Base-by-base conservation (phyloP, 2,113 vertebrate genomes). In the Otolemur garnettii region DNA sequence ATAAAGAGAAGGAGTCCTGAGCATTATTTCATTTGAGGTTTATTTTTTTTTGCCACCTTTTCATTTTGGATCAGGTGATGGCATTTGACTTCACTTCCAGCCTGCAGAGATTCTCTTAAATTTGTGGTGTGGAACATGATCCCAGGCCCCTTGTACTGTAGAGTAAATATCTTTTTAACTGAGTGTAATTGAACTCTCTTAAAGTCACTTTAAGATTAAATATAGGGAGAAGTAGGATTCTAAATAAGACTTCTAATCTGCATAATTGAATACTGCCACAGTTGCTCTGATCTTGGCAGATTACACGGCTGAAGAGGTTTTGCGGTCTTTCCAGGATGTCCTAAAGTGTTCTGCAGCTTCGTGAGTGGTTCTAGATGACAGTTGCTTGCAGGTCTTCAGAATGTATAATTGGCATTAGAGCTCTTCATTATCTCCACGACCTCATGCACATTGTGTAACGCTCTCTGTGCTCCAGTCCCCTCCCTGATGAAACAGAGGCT, bases 241-340 rank as follows among this genome's bases (percentile, higher is more conserved):
- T 83, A 59, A 87, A 35, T 45, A 68, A 14, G 55, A 57, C 19
- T 50, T 3, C 24, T 24, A 1, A 26, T 69, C 22, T 55, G 17
- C 6, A 45, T 9, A 1, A 5, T 15, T 14, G 28, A 75, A 7
- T 15, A 6, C 57, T 74, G 33, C 28, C 14, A 2, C 59, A 0
- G 1, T 7, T 74, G 60, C 55, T 53, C 38, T 57, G 81, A 22
- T 38, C 60, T 28, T 68, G 50, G 60, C 62, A 18, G 11, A 17
- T 28, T 5, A 19, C 64, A 0, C 1, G 5, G 33, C 75, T 3
- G 3, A 0, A 28, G 28, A 59, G 64, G 15, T 18, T 28, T 10
- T 66, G 60, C 59, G 1, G 0, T 42, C 71, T 66, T 75, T 26
- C 95, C 9, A 50, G 60, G 45, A 18, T 5, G 8, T 17, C 66